phyloP scores from a whole-genome alignment of 2,888 invertebrate species.

The Ichneumoninae sp. region DNA sequence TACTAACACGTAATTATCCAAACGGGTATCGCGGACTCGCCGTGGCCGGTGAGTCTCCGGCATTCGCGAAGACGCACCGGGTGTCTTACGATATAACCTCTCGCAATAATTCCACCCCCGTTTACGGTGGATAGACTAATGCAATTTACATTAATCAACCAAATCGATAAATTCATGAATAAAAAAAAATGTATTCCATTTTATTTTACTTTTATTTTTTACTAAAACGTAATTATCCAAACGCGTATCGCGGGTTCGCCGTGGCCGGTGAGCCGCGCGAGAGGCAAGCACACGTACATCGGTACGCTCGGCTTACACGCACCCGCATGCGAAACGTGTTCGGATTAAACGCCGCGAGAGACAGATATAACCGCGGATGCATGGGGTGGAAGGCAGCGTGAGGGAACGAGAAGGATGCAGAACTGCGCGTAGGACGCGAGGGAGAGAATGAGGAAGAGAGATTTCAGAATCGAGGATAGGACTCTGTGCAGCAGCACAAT shows the following conservation, averaged over 20 bases:
- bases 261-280: conserved; percentile 1
- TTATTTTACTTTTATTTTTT: no score
- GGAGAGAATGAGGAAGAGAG: conserved; percentile 36
- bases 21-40: neutral
- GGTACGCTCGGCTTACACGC: conserved; percentile 47
- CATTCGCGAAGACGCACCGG: conserved; percentile 3
- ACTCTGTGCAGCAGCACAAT: conserved; percentile 73
- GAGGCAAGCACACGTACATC: conserved; percentile 25
- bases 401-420: conserved; percentile 23
- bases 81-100: conserved; percentile 20
- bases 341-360: conserved; percentile 61
- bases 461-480: conserved; percentile 74
- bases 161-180: neutral
- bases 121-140: neutral
- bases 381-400: neutral
- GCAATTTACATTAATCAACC: neutral
- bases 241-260: neutral
- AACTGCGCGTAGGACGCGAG: neutral
- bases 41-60: neutral
- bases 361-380: conserved; percentile 52
- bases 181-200: no score
- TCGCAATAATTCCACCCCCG: neutral
- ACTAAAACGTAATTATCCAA: conserved; percentile 9
- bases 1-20: no score
- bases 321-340: conserved; percentile 60